phyloP scores from a whole-genome alignment of 1,140 invertebrate species.

The Oryctes rhinoceros region DNA sequence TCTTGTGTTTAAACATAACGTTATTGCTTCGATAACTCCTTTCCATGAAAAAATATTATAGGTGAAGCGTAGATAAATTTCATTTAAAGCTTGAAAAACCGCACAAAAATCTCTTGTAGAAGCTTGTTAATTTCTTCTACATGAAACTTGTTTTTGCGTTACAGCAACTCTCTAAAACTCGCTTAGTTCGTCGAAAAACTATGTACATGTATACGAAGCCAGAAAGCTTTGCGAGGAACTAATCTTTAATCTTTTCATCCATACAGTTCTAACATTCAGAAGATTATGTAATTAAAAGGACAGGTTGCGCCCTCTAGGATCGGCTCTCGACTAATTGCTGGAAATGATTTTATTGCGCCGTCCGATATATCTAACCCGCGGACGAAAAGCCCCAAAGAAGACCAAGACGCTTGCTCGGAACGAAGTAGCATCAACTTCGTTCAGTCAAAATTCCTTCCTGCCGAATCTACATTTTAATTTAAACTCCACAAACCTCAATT shows the following conservation, averaged over 20 bases:
- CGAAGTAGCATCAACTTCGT: not conserved
- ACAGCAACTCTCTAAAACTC: too few relatives aligned
- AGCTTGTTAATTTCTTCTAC: too few relatives aligned
- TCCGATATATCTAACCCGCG: not conserved
- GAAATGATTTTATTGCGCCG: conserved; percentile 18
- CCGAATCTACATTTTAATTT: conserved; percentile 22
- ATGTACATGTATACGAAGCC: not conserved
- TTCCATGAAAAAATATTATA: too few relatives aligned
- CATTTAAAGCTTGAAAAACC: too few relatives aligned
- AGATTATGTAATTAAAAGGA: conserved; percentile 10
- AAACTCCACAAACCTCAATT: conserved; percentile 21
- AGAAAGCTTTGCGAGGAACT: not conserved
- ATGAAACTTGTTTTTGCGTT: too few relatives aligned
- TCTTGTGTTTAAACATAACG: too few relatives aligned
- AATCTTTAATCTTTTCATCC: conserved; percentile 15
- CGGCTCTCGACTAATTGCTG: not conserved
- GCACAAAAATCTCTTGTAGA: too few relatives aligned
- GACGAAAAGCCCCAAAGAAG: not conserved
- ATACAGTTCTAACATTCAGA: not conserved
- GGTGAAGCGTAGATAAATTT: too few relatives aligned
- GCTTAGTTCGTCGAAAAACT: not conserved
- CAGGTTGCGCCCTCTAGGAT: conserved; percentile 7
- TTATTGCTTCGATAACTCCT: too few relatives aligned
- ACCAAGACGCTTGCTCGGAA: not conserved
- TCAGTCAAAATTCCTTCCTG: conserved; percentile 12